A percentile compares a stretch with the other conserved stretches of the same genome.
Evolutionary conservation across 2,888 invertebrate genomes (phyloP).

Genomic region (Ectemnius continuus): DNA sequence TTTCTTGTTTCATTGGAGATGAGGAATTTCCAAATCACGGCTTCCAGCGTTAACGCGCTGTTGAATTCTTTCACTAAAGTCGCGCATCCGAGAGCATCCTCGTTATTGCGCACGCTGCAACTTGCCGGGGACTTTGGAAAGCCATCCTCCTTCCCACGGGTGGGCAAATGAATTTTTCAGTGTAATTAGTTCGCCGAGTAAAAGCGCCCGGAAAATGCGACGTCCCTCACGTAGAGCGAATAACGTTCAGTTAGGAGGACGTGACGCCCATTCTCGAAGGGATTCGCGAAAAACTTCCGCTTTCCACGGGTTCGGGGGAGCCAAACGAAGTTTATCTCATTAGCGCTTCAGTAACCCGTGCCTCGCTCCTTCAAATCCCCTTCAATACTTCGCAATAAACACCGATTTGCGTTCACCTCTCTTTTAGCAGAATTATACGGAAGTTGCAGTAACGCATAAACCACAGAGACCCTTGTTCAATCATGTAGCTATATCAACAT

Average conservation of each 20-base stretch:
- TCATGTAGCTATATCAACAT: no score
- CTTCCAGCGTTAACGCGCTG: no score
- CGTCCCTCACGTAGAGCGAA: conserved; percentile 45
- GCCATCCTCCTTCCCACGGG: neutral
- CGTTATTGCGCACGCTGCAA: conserved; percentile 37
- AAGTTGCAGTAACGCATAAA: no score
- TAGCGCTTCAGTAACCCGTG: no score
- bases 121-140: conserved; percentile 31
- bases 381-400: no score
- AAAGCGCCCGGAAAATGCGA: conserved; percentile 43
- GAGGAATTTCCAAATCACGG: neutral
- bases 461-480: no score
- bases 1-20: conserved; percentile 3
- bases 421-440: no score
- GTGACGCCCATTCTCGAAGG: conserved; percentile 48
- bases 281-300: conserved; percentile 2
- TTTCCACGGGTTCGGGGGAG: neutral
- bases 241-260: conserved; percentile 39
- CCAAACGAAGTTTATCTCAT: neutral
- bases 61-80: conserved; percentile 27
- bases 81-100: conserved; percentile 29
- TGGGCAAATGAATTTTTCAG: conserved; percentile 46
- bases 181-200: conserved; percentile 47
- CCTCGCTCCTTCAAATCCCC: no score
- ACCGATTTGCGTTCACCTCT: no score